A percentile compares a stretch with the other conserved stretches of the same genome.
Conservation (phyloP, 2,888 invertebrate genomes). For the Tetragnatha montana region DNA sequence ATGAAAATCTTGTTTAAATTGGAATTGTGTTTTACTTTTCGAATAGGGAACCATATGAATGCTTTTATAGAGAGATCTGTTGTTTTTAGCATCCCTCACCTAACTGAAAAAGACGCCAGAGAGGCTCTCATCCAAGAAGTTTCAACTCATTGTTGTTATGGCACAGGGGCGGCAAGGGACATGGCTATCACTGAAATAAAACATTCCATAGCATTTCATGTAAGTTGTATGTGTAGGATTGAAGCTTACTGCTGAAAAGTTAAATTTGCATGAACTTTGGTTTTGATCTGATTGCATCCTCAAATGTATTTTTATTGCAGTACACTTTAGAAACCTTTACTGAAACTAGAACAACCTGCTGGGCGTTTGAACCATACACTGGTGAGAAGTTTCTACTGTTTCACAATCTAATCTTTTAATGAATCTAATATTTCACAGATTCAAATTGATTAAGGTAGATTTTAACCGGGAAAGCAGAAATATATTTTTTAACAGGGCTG, state of each 20-base stretch:
- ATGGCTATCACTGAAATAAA: conserved; percentile 78
- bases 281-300: background rate
- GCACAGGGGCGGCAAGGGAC: conserved; percentile 77
- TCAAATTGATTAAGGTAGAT: too few species aligned
- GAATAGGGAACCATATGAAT: too few species aligned
- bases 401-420: too few species aligned
- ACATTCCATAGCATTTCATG: conserved; percentile 78
- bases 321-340: conserved; percentile 79
- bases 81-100: conserved; percentile 72
- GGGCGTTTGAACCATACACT: conserved; percentile 78
- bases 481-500: too few species aligned
- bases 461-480: too few species aligned
- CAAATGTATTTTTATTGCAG: conserved; percentile 74
- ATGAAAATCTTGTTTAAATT: too few species aligned
- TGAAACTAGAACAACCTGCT: conserved; percentile 78
- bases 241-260: background rate
- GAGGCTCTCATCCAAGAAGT: conserved; percentile 77
- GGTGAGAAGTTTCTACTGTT: conserved; percentile 73
- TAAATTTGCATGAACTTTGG: background rate
- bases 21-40: too few species aligned
- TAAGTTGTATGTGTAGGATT: conserved; percentile 74
- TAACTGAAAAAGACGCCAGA: conserved; percentile 77
- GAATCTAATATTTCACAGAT: too few species aligned
- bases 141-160: conserved; percentile 79
- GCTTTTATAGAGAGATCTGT: background rate